phyloP scores from a whole-genome alignment of 2,888 invertebrate species.

The Conistra vaccinii region DNA sequence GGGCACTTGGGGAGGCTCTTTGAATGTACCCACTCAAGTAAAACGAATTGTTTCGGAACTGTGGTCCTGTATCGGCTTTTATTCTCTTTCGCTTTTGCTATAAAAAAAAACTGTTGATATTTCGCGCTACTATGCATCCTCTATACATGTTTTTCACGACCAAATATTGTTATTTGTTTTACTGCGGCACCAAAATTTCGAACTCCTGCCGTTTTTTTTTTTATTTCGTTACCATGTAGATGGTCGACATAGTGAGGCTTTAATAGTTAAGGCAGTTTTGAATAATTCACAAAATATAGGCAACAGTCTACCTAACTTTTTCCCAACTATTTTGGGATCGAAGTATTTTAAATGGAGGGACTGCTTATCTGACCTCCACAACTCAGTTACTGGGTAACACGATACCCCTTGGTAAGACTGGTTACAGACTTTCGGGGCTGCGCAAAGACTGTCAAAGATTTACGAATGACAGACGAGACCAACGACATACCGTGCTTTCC shows the following conservation, averaged over 20 bases:
- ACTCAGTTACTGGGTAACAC: background rate
- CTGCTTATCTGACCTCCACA: background rate
- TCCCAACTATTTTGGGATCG: background rate
- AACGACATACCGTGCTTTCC: background rate
- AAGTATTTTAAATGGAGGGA: background rate
- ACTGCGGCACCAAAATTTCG: background rate
- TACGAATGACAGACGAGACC: background rate
- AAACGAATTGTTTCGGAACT: background rate
- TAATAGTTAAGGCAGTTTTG: too few relatives aligned
- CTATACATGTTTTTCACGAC: background rate
- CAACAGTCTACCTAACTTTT: background rate
- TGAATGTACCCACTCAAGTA: background rate
- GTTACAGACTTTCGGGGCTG: background rate
- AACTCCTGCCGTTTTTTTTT: too few relatives aligned
- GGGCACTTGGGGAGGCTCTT: background rate
- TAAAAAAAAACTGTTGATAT: background rate
- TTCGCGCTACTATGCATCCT: background rate
- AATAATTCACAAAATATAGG: too few relatives aligned
- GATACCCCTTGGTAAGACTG: too few relatives aligned
- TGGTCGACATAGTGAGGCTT: too few relatives aligned
- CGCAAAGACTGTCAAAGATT: background rate
- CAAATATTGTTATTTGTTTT: constrained; percentile 10
- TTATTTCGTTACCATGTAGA: background rate
- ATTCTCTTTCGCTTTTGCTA: background rate
- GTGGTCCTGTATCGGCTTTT: background rate